phyloP scores from a whole-genome alignment of 92 coral and sea anemone species.

The Chrysogorgia sp. region DNA sequence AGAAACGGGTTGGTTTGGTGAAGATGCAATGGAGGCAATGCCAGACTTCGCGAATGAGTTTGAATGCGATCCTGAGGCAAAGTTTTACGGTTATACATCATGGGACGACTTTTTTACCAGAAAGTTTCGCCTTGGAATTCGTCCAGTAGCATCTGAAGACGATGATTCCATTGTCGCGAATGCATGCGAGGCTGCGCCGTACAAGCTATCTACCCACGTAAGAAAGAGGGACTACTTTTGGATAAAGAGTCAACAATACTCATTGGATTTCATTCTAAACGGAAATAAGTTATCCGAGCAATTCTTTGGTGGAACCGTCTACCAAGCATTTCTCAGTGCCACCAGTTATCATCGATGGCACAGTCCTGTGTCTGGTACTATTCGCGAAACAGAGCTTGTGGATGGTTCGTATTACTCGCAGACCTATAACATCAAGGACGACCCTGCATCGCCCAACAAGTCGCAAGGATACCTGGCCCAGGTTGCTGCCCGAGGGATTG shows the following conservation, averaged over 20 bases:
- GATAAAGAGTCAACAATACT: conserved; percentile 64
- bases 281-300: conserved; percentile 41
- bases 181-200: conserved; percentile 76
- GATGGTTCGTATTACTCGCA: conserved; percentile 69
- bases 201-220: conserved; percentile 39
- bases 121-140: conserved; percentile 62
- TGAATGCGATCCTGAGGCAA: conserved; percentile 47
- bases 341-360: conserved; percentile 76
- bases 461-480: conserved; percentile 65
- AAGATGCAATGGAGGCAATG: conserved; percentile 66
- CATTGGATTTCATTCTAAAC: conserved; percentile 66
- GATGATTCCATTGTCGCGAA: conserved; percentile 64
- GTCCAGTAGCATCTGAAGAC: conserved; percentile 62
- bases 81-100: conserved; percentile 57
- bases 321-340: conserved; percentile 70
- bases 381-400: conserved; percentile 57
- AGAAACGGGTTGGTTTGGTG: conserved; percentile 62
- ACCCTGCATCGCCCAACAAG: conserved; percentile 63
- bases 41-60: conserved; percentile 60
- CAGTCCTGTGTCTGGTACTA: conserved; percentile 68
- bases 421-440: conserved; percentile 52
- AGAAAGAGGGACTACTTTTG: conserved; percentile 52
- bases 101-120: conserved; percentile 75
- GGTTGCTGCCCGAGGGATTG: conserved; percentile 66
- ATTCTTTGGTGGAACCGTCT: conserved; percentile 68